Evolutionary conservation across 2,797 vertebrate species (phyloP), one percentile per base, ranked within the genome.

Genomic region (Oophaga sylvatica): DNA sequence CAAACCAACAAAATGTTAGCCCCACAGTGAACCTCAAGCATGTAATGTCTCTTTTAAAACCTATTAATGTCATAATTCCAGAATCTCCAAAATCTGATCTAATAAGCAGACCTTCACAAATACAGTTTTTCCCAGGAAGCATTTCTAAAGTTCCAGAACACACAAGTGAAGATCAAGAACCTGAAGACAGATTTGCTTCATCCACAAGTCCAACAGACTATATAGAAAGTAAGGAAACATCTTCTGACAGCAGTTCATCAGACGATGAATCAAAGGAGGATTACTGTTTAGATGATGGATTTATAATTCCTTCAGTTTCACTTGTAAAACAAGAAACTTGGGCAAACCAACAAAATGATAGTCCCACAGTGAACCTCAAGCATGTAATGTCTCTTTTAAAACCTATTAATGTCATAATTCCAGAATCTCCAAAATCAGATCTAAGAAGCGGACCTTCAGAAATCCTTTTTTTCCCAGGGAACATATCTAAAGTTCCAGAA

Each of bases 191-290:
- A 35, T 53, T 53, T 53, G 48, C 9, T 9, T 53, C 48, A 53
- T 11, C 48, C 48, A 53, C 48, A 53, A 8, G 48, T 8, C 48
- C 48, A 53, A 53, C 7, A 10, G 11, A 53, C 48, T 53, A 53
- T 11, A 11, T 53, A 11, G 48, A 53, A 53, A 53, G 48, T 53
- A 53, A 53, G 48, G 48, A 53, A 11, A 77, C 48, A 56, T 56
- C 15, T 15, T 17, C 31, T 71, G 65, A 83, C n/a, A 29, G 68
- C 29, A 83, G 65, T 35, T 93, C 90, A 82, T 94, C 45, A n/a
- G 48, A 93, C 11, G 48, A 10, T 90, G 90, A 57, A 0, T 65
- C 92, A 0, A 17, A 81, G 29, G 57, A 88, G 26, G 35, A 76
- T 53, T 53, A 53, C 56, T 15, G 53, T 41, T 88, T 73, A 12